Evolutionary conservation across 2,888 invertebrate genomes (phyloP), one percentile per base, ranked within the genome.

Genomic region (Serrognathus titanus): DNA sequence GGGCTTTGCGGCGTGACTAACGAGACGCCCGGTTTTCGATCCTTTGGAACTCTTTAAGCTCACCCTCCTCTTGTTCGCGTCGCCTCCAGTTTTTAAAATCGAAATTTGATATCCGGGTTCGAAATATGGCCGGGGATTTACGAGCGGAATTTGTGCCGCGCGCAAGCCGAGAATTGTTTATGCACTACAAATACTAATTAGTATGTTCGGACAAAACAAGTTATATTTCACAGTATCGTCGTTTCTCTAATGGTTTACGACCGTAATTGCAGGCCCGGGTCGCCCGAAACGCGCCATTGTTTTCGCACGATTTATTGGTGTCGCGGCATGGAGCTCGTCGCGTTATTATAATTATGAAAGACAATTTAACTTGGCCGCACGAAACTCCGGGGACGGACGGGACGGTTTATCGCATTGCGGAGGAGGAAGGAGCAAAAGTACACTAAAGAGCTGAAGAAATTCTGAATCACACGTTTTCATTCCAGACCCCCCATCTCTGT

Each of bases 1-100:
- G 59, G 51, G 57, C 55, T 61, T 59, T 61, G 61, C 58, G 60
- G 16, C 56, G 51, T 56, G 58, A 61, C 61, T 63, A 63, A 61
- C 63, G 63, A 57, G 57, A 50, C 24, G 7, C 3, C 57, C 57
- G 56, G 57, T 53, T 55, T 60, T 41, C 48, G 43, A 43, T 43
- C 43, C 43, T 43, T 43, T 16, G 7, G 10, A 43, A 2, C 43
- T 43, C 16, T 43, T 43, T 43, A 43, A 43, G 16, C 43, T 5
- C 12, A 31, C 7, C 24, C 24, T 31, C 3, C 16, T 16, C 16
- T 16, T 16, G 16, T 16, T 16, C 2, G 16, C n/a, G n/a, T n/a
- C n/a, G n/a, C n/a, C n/a, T n/a, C 6, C 1, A 5, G 7, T 31
- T 31, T 31, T 31, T 31, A 4, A 31, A 31, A 31, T 31, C 24